A percentile compares a stretch with the other conserved stretches of the same genome.
phyloP scores from a whole-genome alignment of 2,888 invertebrate species.

The Lochmaea crataegi region DNA sequence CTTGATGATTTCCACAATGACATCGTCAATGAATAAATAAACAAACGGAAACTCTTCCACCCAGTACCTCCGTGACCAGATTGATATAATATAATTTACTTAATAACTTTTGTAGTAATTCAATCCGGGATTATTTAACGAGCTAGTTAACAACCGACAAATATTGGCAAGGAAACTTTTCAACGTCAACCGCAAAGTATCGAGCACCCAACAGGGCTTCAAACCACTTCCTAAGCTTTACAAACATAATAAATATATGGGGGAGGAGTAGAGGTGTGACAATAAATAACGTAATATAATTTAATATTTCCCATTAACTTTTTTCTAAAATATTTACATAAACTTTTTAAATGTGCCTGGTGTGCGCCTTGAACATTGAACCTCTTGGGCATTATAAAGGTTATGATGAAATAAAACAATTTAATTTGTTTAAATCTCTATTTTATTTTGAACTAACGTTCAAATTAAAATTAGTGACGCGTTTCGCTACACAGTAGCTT shows the following conservation, averaged over 20 bases:
- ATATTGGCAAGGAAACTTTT: conserved; percentile 60
- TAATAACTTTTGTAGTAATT: conserved; percentile 52
- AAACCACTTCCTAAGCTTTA: conserved; percentile 56
- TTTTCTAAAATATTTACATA: too few relatives aligned
- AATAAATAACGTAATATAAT: background rate
- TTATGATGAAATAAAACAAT: too few relatives aligned
- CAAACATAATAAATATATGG: conserved; percentile 7
- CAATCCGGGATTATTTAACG: conserved; percentile 58
- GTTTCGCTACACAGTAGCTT: too few relatives aligned
- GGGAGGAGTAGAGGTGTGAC: conserved; percentile 14
- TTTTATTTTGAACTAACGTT: too few relatives aligned
- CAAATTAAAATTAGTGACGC: too few relatives aligned
- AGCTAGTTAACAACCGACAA: conserved; percentile 60
- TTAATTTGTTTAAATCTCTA: too few relatives aligned
- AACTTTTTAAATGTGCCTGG: too few relatives aligned
- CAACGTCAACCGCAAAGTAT: conserved; percentile 56
- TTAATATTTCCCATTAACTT: background rate
- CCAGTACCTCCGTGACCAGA: conserved; percentile 15
- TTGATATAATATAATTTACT: conserved; percentile 51
- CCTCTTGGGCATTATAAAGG: too few relatives aligned
- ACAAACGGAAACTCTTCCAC: conserved; percentile 45
- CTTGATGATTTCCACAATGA: too few relatives aligned
- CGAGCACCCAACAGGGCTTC: conserved; percentile 57
- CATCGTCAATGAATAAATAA: too few relatives aligned
- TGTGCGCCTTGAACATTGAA: too few relatives aligned